Conservation (phyloP, 2,113 vertebrate species). For the Lamprotornis superbus region DNA sequence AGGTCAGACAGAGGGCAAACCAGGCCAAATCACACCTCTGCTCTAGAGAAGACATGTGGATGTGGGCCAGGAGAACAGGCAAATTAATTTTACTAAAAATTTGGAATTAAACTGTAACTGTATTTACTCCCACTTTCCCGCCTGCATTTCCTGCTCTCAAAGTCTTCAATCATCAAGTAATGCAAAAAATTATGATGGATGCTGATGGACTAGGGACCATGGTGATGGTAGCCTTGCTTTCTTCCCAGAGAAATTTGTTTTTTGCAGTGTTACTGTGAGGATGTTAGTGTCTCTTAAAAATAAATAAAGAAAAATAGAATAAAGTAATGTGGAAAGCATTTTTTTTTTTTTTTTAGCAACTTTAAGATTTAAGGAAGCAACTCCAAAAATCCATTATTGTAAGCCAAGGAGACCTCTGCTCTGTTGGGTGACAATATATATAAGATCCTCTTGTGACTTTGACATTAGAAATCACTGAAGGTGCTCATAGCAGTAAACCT, state of each 20-base stretch:
- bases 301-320: neutral
- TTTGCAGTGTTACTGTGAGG: neutral
- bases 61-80: neutral
- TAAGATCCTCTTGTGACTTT: neutral
- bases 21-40: neutral
- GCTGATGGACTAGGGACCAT: neutral
- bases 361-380: neutral
- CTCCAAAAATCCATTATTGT: neutral
- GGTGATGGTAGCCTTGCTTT: neutral
- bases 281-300: neutral
- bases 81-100: neutral
- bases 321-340: neutral
- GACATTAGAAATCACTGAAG: neutral
- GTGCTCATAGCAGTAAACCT: neutral
- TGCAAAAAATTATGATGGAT: neutral
- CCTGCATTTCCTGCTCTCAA: neutral
- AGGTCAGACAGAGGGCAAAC: neutral
- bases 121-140: neutral
- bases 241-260: neutral
- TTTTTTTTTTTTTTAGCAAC: neutral
- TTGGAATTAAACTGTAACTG: neutral
- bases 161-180: neutral
- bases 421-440: neutral
- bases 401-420: neutral
- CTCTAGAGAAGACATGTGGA: neutral